phyloP scores from a whole-genome alignment of 2,888 invertebrate species.

The Craniophora ligustri region DNA sequence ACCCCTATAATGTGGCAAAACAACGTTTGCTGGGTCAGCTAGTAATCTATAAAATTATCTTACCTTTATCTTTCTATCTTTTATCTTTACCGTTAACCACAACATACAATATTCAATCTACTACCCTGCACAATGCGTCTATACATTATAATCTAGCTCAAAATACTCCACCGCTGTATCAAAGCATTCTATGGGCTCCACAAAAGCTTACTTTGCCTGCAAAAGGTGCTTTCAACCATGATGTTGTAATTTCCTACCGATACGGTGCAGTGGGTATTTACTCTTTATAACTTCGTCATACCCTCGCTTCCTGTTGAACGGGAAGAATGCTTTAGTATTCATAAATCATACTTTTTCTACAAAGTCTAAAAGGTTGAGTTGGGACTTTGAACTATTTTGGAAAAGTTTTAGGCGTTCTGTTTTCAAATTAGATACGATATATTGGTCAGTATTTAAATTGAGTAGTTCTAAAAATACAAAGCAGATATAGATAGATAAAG shows the following conservation, averaged over 20 bases:
- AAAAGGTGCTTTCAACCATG: conserved; percentile 14
- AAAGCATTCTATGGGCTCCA: conserved; percentile 1
- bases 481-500: no score
- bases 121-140: neutral
- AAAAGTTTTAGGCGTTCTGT: neutral
- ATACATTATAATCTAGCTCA: neutral
- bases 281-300: conserved; percentile 24
- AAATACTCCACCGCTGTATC: neutral
- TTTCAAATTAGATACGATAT: no score
- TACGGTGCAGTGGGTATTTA: conserved; percentile 27
- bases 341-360: conserved; percentile 33
- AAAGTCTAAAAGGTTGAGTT: conserved; percentile 3
- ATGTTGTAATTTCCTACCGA: conserved; percentile 34
- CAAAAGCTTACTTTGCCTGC: conserved; percentile 8
- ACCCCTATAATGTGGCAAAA: no score
- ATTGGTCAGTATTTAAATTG: no score
- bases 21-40: no score
- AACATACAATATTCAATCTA: neutral
- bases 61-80: no score
- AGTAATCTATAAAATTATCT: no score
- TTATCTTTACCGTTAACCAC: no score
- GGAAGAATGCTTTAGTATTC: conserved; percentile 19
- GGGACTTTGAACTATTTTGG: neutral
- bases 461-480: no score
- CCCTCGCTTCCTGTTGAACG: conserved; percentile 17